Evolutionary conservation across 1,140 invertebrate genomes (phyloP), one percentile per base, ranked within the genome.

Genomic region (Pseudomyrmex sp.): DNA sequence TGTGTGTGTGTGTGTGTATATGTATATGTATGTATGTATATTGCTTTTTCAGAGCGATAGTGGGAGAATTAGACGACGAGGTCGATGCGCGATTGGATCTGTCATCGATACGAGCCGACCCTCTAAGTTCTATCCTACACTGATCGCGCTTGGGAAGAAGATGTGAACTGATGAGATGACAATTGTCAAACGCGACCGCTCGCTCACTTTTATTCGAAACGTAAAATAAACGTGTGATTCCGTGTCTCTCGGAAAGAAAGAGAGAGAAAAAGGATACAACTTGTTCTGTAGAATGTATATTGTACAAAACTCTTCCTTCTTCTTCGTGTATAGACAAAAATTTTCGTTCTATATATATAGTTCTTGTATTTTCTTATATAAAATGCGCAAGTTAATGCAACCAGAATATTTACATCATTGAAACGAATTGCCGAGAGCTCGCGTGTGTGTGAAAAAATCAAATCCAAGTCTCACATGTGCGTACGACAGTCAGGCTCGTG

Each of bases 1-100:
- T n/a, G 18, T 18, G 18, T 18, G 18, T 18, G 18, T 18, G 0
- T 18, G 18, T 18, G 0, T 18, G 5, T 35, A 65, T 35, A 35
- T 18, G 18, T 35, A 65, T 35, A 75, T 66, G 3, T 54, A 74
- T 90, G 84, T 77, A 23, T 23, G 0, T 84, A 35, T 35, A 5
- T 35, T 84, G 85, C 89, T 68, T 83, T 95, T 95, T 89, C 92
- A 97, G 97, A 66, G 98, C 98, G 46, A 96, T 99, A 72, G 97
- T 99, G 84, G 98, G 98, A 77, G 97, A 98, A 94, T 96, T 99
- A 87, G 98, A 99, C 93, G 98, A 99, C 93, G 97, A 97, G 86
- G 95, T 98, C 85, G 98, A 99, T 93, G 96, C 97, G 82, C 95
- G 97, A 92, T 92, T 99, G 88, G 98, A 99, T 93, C 95, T 99